Conservation (phyloP, 2,797 vertebrate species). For the Acrocephalus scirpaceus region DNA sequence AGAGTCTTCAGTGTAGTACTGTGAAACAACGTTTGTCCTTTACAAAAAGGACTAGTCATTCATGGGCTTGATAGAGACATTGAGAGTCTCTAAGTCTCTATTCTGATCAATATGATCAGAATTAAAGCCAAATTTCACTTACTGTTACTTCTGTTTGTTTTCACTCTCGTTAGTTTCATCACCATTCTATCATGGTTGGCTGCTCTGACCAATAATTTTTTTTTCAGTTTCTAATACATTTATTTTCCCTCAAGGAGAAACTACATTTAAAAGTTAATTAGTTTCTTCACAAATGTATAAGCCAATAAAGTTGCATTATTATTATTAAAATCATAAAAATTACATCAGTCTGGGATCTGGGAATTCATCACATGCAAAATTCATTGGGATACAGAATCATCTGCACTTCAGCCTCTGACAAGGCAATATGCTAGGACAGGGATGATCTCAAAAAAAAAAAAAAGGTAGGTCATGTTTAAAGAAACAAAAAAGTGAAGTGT, state of each 20-base stretch:
- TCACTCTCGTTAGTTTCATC: not conserved
- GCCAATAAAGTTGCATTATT: slow-evolving; percentile 17
- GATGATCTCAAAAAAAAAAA: not conserved
- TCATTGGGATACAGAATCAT: not conserved
- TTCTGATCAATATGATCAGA: not conserved
- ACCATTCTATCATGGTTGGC: not conserved
- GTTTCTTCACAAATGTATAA: slow-evolving; percentile 23
- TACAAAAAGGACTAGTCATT: not conserved
- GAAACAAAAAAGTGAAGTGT: not conserved
- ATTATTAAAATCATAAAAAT: slow-evolving; percentile 37
- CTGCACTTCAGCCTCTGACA: not conserved
- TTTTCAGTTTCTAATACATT: not conserved
- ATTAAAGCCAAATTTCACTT: not conserved
- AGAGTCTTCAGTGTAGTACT: not conserved
- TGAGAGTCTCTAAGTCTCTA: not conserved
- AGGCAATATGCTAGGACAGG: not conserved
- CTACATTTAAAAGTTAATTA: slow-evolving; percentile 50
- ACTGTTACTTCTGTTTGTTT: not conserved
- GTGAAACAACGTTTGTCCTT: not conserved
- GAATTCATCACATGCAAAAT: not conserved
- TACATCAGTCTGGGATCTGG: not conserved
- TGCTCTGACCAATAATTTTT: not conserved
- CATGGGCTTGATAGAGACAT: not conserved
- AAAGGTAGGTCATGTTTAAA: not conserved
- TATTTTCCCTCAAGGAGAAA: not conserved